These are phyloP conservation scores for Penaeus japonicus DNA, from an alignment of 1,140 invertebrate species.

Conservation along the genomic window DNA sequence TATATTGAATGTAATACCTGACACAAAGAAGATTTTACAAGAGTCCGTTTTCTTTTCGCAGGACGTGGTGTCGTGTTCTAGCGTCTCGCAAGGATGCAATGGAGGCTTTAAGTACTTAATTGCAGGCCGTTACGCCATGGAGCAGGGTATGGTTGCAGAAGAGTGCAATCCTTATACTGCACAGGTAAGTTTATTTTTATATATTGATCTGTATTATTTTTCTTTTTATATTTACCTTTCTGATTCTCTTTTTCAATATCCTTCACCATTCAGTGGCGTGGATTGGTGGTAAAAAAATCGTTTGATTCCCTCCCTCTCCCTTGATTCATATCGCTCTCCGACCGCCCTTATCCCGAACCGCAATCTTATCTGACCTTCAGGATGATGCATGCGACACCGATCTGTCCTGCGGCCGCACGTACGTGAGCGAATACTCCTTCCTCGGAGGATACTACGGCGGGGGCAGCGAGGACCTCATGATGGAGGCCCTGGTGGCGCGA, in stretches of 20 bases:
- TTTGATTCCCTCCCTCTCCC: too few relatives aligned
- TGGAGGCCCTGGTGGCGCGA: slow-evolving; percentile 65
- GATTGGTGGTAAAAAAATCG: too few relatives aligned
- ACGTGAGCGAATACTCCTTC: slow-evolving; percentile 67
- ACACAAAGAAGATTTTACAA: too few relatives aligned
- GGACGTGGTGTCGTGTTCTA: slow-evolving; percentile 68
- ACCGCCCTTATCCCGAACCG: too few relatives aligned
- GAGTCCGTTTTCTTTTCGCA: slow-evolving; percentile 64
- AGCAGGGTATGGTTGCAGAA: slow-evolving; percentile 65
- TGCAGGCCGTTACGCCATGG: slow-evolving; percentile 65
- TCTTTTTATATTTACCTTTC: too few relatives aligned
- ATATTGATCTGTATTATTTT: not conserved
- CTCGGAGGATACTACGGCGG: slow-evolving; percentile 64
- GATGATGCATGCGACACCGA: slow-evolving; percentile 2
- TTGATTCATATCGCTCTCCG: too few relatives aligned
- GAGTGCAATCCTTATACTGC: not conserved
- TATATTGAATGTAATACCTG: too few relatives aligned
- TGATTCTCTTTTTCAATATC: too few relatives aligned
- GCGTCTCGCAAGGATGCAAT: slow-evolving; percentile 67
- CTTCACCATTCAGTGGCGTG: too few relatives aligned
- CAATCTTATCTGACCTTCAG: not conserved
- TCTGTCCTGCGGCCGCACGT: slow-evolving; percentile 55
- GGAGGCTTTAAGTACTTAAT: slow-evolving; percentile 70
- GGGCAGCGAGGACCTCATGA: slow-evolving; percentile 69
- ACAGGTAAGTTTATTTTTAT: not conserved